Evolutionary conservation across 2,113 vertebrate genomes (phyloP), one percentile per base, ranked within the genome.

Genomic region (Meles meles): DNA sequence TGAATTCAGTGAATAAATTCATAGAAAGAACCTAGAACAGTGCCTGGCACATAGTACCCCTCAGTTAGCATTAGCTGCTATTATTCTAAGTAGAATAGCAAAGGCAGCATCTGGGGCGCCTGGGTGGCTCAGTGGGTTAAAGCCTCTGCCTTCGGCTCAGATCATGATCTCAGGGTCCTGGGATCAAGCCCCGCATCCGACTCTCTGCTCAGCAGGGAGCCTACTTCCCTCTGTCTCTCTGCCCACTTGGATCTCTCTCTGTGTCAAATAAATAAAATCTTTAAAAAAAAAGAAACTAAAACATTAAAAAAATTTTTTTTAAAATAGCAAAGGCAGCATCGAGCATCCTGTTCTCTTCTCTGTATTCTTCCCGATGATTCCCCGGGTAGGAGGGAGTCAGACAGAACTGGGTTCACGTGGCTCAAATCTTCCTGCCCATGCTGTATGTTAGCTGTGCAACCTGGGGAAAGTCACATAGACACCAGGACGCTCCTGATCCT

Each of bases 171-270:
- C 52, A 18, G 52, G 52, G 17, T 55, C 52, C 52, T 55, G 52
- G 52, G 52, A 55, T 55, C 5, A 6, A 55, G 17, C 52, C 52
- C 17, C 1, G 5, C 1, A 1, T 18, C 1, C 0, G 5, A 5
- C 15, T 55, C 52, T 18, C 52, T 55, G 17, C 52, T 55, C 52
- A 55, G 52, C 52, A 18, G 52, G 52, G 17, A 55, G 15, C 52
- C 52, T 55, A 17, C 17, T 55, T 55, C 17, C 52, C 52, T 17
- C 52, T 52, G 10, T 18, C 52, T 18, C 52, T 15, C 49, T 15
- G 14, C 52, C 52, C 18, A 55, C 52, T 55, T 55, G 17, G 52
- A 55, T 18, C 52, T 55, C 17, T 52, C 52, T 55, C 52, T 55
- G 17, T 55, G 52, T 18, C 52, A 55, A 55, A 55, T 55, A 55